Conservation (phyloP, 2,113 vertebrate genomes). For the Galeopterus variegatus region DNA sequence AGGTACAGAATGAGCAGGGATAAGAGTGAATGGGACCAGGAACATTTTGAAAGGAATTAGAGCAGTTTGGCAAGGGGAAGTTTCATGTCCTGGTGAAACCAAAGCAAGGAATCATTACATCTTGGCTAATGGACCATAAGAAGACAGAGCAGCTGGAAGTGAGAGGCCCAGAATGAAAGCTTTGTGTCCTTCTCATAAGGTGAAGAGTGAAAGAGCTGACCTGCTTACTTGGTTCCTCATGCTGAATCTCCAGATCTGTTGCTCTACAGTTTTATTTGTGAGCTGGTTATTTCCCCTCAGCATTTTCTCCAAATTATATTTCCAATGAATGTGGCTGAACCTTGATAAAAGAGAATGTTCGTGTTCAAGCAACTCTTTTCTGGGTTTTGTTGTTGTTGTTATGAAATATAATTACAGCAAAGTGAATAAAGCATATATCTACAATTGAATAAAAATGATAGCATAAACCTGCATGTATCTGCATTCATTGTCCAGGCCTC, state of each 20-base stretch:
- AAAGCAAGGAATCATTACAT: not conserved
- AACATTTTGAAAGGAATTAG: constrained; percentile 5
- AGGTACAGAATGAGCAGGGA: not conserved
- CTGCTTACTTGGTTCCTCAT: not conserved
- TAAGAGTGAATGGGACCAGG: not conserved
- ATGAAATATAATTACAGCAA: not conserved
- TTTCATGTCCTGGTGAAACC: not conserved
- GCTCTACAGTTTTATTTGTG: not conserved
- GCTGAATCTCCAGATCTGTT: not conserved
- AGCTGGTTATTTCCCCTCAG: not conserved
- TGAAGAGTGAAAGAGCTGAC: not conserved
- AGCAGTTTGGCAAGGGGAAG: not conserved
- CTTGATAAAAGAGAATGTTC: not conserved
- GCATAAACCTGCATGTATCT: not conserved
- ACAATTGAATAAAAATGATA: not conserved
- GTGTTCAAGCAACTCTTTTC: not conserved
- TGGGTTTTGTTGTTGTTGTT: not conserved
- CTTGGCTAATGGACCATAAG: not conserved
- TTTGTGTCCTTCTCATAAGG: not conserved
- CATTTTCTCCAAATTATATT: constrained; percentile 10
- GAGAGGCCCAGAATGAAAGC: not conserved
- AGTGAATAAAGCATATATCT: not conserved
- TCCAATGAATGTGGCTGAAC: not conserved
- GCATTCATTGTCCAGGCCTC: not conserved
- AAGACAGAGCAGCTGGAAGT: not conserved